Percentiles rank a stretch among this genome's conserved stretches.
Evolutionary conservation across 1,140 invertebrate species (phyloP).

Genomic region (Ridgeia piscesae): DNA sequence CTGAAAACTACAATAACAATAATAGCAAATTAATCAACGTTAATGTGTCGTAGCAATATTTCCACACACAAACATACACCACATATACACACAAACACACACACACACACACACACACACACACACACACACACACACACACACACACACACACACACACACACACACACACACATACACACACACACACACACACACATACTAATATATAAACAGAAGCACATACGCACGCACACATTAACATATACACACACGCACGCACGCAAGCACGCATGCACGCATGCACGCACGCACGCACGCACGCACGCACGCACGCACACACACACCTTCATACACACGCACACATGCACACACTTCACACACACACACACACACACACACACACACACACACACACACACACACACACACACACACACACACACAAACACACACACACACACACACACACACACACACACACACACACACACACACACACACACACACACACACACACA

Average conservation of each 20-base stretch:
- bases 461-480: no score
- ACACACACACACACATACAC: background rate
- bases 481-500: no score
- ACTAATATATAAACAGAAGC: background rate
- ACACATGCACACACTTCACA: background rate
- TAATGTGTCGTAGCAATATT: no score
- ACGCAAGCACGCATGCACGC: background rate
- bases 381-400: background rate
- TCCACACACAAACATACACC: no score
- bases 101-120: background rate
- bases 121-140: background rate
- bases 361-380: background rate
- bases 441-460: no score
- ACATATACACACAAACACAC: background rate
- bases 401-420: no score
- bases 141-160: background rate
- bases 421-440: no score
- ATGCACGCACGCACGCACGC: background rate
- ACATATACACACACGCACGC: no score
- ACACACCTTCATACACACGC: background rate
- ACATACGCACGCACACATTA: no score
- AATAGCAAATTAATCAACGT: no score
- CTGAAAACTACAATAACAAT: no score
- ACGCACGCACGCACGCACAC: background rate
- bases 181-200: background rate